Conservation (phyloP, 2,113 vertebrate species). For the Lutjanus erythropterus region DNA sequence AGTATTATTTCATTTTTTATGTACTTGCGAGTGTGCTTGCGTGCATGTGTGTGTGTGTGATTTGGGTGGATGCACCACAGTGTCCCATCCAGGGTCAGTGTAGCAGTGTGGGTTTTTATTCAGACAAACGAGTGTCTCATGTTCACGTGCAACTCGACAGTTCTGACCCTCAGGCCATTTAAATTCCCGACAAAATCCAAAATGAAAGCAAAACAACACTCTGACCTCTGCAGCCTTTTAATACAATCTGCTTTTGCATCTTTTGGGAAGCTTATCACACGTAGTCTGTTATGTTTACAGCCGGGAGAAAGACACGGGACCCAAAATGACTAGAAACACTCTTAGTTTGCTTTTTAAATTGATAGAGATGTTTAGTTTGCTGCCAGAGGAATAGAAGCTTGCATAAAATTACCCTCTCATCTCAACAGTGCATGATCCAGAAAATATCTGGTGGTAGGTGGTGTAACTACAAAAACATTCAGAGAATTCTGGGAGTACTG, state of each 20-base stretch:
- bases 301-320: neutral
- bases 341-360: slow-evolving; percentile 2
- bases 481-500: slow-evolving; percentile 1
- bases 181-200: slow-evolving; percentile 70
- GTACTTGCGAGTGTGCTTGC: slow-evolving; percentile 34
- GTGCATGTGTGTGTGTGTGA: slow-evolving; percentile 37
- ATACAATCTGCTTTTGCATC: slow-evolving; percentile 49
- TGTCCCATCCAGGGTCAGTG: slow-evolving; percentile 44
- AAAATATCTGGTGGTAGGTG: neutral
- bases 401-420: neutral
- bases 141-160: slow-evolving; percentile 37
- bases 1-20: slow-evolving; percentile 81
- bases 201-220: slow-evolving; percentile 53
- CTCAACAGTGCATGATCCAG: neutral
- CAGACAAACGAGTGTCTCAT: slow-evolving; percentile 60
- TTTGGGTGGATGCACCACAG: slow-evolving; percentile 40
- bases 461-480: neutral
- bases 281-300: slow-evolving; percentile 14
- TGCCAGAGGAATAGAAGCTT: slow-evolving; percentile 1
- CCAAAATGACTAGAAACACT: slow-evolving; percentile 11
- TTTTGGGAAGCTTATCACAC: slow-evolving; percentile 56
- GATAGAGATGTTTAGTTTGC: neutral
- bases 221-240: slow-evolving; percentile 61
- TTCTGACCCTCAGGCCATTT: slow-evolving; percentile 45
- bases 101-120: slow-evolving; percentile 48